Evolutionary conservation across 2,113 vertebrate species (phyloP), one percentile per base, ranked within the genome.

Genomic region (Otis tarda): DNA sequence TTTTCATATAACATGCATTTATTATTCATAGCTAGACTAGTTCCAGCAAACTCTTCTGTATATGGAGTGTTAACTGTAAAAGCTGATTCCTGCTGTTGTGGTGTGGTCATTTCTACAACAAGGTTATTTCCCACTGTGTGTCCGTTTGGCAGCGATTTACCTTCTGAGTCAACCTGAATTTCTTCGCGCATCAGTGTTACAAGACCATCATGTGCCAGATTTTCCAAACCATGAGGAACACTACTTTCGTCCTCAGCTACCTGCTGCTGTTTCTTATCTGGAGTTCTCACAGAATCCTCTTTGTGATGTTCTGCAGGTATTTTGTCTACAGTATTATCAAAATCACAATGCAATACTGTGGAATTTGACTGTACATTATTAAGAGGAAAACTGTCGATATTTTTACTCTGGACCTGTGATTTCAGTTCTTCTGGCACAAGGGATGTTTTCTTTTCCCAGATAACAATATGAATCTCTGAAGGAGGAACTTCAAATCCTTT

Each of bases 381-480:
- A 6, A 47, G 37, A 79, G 57, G 39, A 53, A 74, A 61, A 73
- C 57, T 89, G 22, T 55, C 76, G 17, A 10, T 45, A 73, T 89
- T 94, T 90, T 69, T 52, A 80, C 43, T 90, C 13, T 68, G 89
- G 16, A 83, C 35, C 61, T 73, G 70, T 65, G 81, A 77, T 70
- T 82, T 55, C 45, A 39, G 53, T 74, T 95, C 37, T 96, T 89
- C 81, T 81, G 89, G 59, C 47, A 70, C 37, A 37, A 16, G 45
- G 24, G 69, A 82, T 56, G 49, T 50, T 60, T 97, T 97, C 61
- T 90, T 98, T 95, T 99, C 99, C 99, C 99, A 99, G 83, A 99
- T 98, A 79, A 99, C 97, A 27, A 99, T 92, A 87, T 99, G 99
- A 74, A 99, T 98, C 85, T 99, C 98, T 47, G 97, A 96, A 63